These are phyloP conservation scores for Brachypodius melanocephalos DNA, from an alignment of 2,113 vertebrate species.

Conservation along the genomic window DNA sequence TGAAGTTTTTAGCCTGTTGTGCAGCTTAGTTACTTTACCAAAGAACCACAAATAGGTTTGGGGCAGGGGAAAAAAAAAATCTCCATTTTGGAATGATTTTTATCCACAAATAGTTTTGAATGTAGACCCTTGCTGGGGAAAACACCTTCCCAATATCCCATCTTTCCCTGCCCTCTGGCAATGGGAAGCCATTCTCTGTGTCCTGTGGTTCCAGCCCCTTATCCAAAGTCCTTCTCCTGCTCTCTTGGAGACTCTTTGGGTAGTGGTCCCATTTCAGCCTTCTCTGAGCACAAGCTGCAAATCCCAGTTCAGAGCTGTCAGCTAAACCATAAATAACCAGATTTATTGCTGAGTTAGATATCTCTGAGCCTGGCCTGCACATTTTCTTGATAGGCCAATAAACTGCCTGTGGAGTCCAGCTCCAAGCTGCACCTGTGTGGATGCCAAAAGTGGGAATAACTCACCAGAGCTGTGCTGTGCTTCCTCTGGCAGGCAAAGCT, in stretches of 20 bases:
- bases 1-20: not conserved
- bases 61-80: not conserved
- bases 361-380: not conserved
- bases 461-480: accelerated
- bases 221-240: not conserved
- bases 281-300: not conserved
- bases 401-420: not conserved
- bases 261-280: not conserved
- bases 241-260: not conserved
- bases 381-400: not conserved
- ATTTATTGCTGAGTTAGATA: not conserved
- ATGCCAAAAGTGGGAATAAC: not conserved
- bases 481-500: not conserved
- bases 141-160: not conserved
- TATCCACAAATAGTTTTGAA: not conserved
- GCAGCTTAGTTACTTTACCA: not conserved
- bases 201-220: not conserved
- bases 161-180: not conserved
- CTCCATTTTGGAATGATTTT: not conserved
- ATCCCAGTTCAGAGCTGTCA: not conserved
- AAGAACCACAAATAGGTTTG: not conserved
- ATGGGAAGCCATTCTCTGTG: not conserved
- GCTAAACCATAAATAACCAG: not conserved
- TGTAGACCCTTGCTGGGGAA: accelerated
- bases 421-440: not conserved